A percentile compares a stretch with the other conserved stretches of the same genome.
Evolutionary conservation across 1,140 invertebrate species (phyloP).

Genomic region (Pteromalus puparum): DNA sequence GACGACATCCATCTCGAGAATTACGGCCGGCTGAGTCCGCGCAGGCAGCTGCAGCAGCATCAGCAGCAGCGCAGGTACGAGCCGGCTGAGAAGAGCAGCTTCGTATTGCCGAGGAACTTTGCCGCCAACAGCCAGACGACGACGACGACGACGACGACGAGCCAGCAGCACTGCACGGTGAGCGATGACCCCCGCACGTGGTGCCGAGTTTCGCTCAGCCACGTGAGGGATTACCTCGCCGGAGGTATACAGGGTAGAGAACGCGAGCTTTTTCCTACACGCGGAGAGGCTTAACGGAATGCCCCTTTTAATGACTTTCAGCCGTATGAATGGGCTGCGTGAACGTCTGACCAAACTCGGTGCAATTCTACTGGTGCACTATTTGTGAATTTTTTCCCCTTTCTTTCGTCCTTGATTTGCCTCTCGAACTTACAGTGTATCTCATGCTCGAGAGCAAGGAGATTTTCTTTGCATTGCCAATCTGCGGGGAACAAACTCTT

Average conservation of each 20-base stretch:
- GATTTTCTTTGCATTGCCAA: background rate
- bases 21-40: slow-evolving; percentile 66
- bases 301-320: too few species aligned
- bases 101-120: background rate
- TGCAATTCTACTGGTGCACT: background rate
- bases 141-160: slow-evolving; percentile 8
- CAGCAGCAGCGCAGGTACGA: slow-evolving; percentile 62
- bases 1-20: slow-evolving; percentile 71
- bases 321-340: too few species aligned
- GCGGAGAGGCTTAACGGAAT: too few species aligned
- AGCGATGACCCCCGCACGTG: background rate
- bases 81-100: background rate
- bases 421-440: too few species aligned
- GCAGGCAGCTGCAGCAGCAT: slow-evolving; percentile 52
- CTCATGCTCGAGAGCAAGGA: background rate
- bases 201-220: background rate
- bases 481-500: too few species aligned
- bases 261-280: background rate
- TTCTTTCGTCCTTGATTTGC: too few species aligned
- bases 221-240: background rate
- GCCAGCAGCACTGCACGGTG: background rate
- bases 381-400: too few species aligned
- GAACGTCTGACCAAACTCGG: too few species aligned
- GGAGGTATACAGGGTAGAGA: background rate
- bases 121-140: background rate